Percentiles rank a stretch among this genome's conserved stretches.
These are phyloP conservation scores for Meda fulgida DNA, from an alignment of 2,797 vertebrate species.

Conservation along the genomic window DNA sequence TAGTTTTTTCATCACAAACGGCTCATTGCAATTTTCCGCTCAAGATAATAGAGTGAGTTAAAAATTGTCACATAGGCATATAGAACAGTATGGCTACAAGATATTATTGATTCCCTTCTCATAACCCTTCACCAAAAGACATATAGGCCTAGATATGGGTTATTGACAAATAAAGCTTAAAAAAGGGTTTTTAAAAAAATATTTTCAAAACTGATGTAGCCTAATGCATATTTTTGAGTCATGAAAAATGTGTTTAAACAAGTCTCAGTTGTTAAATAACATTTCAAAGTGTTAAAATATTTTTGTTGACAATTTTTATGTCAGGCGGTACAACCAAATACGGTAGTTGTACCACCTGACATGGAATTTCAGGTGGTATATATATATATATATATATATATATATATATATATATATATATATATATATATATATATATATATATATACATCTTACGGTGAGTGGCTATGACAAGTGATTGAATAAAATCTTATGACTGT, in stretches of 20 bases:
- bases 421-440: not conserved
- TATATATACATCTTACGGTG: not conserved
- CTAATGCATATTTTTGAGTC: no score
- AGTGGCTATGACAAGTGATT: slow-evolving; percentile 14
- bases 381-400: not conserved
- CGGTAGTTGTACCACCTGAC: no score
- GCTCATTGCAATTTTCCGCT: not conserved
- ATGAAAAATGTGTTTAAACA: no score
- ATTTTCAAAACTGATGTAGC: no score
- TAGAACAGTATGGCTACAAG: not conserved
- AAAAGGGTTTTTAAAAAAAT: no score
- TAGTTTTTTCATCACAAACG: not conserved
- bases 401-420: not conserved
- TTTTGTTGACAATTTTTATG: no score
- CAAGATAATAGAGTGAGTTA: not conserved
- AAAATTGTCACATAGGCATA: not conserved
- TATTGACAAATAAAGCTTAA: no score
- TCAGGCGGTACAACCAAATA: no score
- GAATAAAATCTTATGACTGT: slow-evolving; percentile 14
- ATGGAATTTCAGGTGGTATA: not conserved
- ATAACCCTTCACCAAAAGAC: not conserved
- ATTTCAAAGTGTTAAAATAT: no score
- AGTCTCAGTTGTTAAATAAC: no score
- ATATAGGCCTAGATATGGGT: no score
- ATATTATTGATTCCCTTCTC: not conserved